Base-by-base conservation (phyloP, 1,140 invertebrate species). In the Brachionus paranguensis region DNA sequence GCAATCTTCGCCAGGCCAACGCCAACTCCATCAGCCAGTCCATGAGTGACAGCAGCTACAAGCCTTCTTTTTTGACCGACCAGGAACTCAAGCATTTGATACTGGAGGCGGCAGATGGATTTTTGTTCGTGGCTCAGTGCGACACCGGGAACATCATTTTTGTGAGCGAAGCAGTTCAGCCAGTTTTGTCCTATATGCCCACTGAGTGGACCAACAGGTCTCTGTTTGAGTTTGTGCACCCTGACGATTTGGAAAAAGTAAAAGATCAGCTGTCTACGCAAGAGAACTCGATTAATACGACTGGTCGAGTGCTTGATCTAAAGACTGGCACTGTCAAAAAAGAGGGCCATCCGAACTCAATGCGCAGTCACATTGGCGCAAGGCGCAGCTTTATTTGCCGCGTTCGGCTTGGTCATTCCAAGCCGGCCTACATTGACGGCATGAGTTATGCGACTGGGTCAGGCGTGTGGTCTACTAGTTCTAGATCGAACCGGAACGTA, bases 61-160 rank as follows among this genome's bases (percentile, higher is more conserved):
- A 98, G 90, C 97, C 97, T 12, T 97, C 96, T 3, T 99, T 99
- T 89, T 91, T 99, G 33, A 99, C 97, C 50, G 98, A 99, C 91
- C 96, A 99, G 89, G 98, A 99, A 89, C 90, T 99, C 20, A 99
- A 99, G 89, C 97, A 99, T 91, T 91, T 99, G 79, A 99, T 99
- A 85, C 90, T 99, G 70, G 97, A 99, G 89, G 97, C 98, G 20
- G 97, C 98, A 10, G 98, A 99, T 91, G 98, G 98, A 2, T 99
- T 99, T 90, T 91, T 99, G 27, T 99, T 99, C 90, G 97, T 99
- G 8, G 95, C 98, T 0, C 95, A 95, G 85, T 99, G 97, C 91
- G 97, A 99, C 88, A 95, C 95, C 20, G 97, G 96, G 0, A 91
- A 95, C 86, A 93, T 99, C 65, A 96, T 99, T 86, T 99, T 99